phyloP scores from a whole-genome alignment of 1,140 invertebrate genomes.

The Megathymus violae region DNA sequence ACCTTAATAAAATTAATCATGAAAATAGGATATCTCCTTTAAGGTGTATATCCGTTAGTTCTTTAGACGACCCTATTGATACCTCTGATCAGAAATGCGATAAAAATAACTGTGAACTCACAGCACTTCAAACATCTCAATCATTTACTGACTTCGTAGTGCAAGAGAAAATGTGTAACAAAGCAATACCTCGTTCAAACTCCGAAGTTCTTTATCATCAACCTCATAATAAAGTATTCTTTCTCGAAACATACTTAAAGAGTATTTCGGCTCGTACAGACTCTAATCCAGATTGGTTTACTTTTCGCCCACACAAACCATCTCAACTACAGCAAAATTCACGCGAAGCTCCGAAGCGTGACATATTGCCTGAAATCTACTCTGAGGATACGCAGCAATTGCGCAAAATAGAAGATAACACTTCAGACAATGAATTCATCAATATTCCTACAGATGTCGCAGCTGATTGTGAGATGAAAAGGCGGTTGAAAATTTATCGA shows the following conservation, averaged over 20 bases:
- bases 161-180: constrained; percentile 38
- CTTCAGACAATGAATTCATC: constrained; percentile 69
- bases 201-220: constrained; percentile 64
- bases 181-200: constrained; percentile 60
- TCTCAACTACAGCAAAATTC: constrained; percentile 57
- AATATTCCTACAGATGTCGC: constrained; percentile 73
- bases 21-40: too few species aligned
- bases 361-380: constrained; percentile 48
- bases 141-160: constrained; percentile 61
- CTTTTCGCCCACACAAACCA: constrained; percentile 63
- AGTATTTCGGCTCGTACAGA: constrained; percentile 70
- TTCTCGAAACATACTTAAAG: constrained; percentile 81
- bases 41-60: constrained; percentile 42
- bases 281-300: constrained; percentile 73
- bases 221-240: constrained; percentile 78
- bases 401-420: constrained; percentile 56
- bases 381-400: constrained; percentile 46
- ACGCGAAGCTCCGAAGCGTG: constrained; percentile 44
- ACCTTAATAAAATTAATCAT: too few species aligned
- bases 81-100: constrained; percentile 43
- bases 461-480: constrained; percentile 75
- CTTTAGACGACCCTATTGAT: constrained; percentile 45
- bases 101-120: constrained; percentile 27
- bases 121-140: constrained; percentile 67
- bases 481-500: constrained; percentile 79